Evolutionary conservation across 2,797 vertebrate genomes (phyloP).

Genomic region (Melopsittacus undulatus): DNA sequence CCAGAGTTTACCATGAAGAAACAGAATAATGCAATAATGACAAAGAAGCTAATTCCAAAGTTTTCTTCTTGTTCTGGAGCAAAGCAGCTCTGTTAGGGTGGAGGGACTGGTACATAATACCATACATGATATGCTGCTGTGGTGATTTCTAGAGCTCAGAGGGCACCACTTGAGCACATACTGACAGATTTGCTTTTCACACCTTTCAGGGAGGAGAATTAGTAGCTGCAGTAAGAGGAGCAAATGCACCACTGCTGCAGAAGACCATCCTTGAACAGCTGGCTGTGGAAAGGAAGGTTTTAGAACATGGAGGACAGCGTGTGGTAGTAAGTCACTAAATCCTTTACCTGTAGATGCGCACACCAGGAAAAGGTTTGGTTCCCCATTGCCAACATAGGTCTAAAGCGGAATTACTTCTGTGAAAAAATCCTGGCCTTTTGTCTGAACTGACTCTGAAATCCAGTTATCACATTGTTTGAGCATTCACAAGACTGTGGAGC

Average conservation of each 20-base stretch:
- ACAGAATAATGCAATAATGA: not conserved
- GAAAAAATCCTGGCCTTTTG: not conserved
- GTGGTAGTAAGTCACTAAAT: slow-evolving; percentile 74
- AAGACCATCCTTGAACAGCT: slow-evolving; percentile 88
- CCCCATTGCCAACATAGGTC: not conserved
- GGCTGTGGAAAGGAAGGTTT: slow-evolving; percentile 79
- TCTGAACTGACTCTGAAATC: not conserved
- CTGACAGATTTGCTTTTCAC: not conserved
- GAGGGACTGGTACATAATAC: not conserved
- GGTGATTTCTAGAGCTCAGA: not conserved
- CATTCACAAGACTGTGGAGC: not conserved
- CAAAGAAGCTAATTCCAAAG: not conserved
- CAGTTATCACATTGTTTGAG: not conserved
- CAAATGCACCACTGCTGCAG: slow-evolving; percentile 87
- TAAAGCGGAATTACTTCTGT: not conserved
- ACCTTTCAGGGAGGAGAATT: slow-evolving; percentile 85
- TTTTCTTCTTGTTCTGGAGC: not conserved
- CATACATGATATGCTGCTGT: not conserved
- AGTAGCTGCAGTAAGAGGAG: slow-evolving; percentile 87
- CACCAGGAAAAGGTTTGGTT: not conserved
- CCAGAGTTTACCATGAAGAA: not conserved
- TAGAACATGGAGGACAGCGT: slow-evolving; percentile 77
- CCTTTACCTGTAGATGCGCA: not conserved
- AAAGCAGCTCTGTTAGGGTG: not conserved
- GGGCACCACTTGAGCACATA: not conserved